A percentile compares a stretch with the other conserved stretches of the same genome.
Conservation (phyloP, 2,888 invertebrate species). For the Eilema griseolum region DNA sequence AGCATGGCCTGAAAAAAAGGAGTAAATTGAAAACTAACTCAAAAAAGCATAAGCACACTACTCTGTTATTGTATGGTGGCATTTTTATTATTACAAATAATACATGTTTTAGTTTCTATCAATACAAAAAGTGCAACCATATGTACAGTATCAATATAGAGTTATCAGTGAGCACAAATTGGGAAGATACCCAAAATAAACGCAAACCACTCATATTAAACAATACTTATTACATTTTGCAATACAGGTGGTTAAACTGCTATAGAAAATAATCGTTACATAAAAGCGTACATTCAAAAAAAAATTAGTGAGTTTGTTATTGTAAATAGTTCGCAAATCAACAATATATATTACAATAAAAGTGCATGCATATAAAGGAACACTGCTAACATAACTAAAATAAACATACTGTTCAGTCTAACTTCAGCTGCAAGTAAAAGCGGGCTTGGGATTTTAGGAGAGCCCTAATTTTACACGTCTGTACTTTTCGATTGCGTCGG, state of each 20-base stretch:
- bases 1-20: slow-evolving; percentile 88
- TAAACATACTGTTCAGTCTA: slow-evolving; percentile 77
- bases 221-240: slow-evolving; percentile 32
- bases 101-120: slow-evolving; percentile 14
- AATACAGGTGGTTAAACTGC: slow-evolving; percentile 23
- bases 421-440: slow-evolving; percentile 59
- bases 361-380: slow-evolving; percentile 50
- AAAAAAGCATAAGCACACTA: slow-evolving; percentile 71
- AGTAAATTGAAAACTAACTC: slow-evolving; percentile 73
- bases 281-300: background rate
- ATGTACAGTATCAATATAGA: slow-evolving; percentile 6
- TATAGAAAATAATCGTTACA: background rate
- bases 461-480: slow-evolving; percentile 70
- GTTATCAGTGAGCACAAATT: slow-evolving; percentile 3
- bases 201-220: slow-evolving; percentile 32
- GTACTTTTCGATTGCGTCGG: slow-evolving; percentile 78
- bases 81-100: slow-evolving; percentile 19
- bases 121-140: slow-evolving; percentile 35
- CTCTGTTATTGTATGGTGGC: slow-evolving; percentile 32
- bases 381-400: slow-evolving; percentile 66
- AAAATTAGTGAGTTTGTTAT: slow-evolving; percentile 10
- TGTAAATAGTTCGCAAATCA: slow-evolving; percentile 12
- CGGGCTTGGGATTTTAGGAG: slow-evolving; percentile 58
- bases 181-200: slow-evolving; percentile 16
- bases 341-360: slow-evolving; percentile 25